phyloP scores from a whole-genome alignment of 2,888 invertebrate genomes.

The Iselma pallidipennis region DNA sequence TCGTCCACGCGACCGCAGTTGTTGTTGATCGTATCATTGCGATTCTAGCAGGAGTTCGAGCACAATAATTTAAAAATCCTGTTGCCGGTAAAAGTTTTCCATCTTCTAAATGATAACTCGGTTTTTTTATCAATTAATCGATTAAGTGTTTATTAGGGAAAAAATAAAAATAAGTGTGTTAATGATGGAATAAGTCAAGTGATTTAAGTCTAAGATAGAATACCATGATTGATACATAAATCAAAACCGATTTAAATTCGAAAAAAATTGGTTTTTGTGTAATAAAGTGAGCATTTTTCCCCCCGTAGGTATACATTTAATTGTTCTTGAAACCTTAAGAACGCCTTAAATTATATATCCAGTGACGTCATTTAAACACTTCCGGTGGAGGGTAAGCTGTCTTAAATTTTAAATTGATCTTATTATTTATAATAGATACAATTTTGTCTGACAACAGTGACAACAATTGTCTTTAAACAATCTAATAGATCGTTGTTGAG shows the following conservation, averaged over 20 bases:
- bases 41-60: background rate
- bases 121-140: background rate
- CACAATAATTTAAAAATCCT: background rate
- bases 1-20: slow-evolving; percentile 4
- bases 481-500: background rate
- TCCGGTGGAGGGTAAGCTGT: slow-evolving; percentile 43
- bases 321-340: no score
- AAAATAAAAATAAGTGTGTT: background rate
- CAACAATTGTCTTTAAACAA: slow-evolving; percentile 33
- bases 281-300: slow-evolving; percentile 25
- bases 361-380: slow-evolving; percentile 40
- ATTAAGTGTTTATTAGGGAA: background rate
- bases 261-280: slow-evolving; percentile 13
- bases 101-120: no score
- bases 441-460: slow-evolving; percentile 38
- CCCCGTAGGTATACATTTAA: no score
- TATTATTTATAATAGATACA: slow-evolving; percentile 48
- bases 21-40: background rate
- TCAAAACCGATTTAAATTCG: no score
- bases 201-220: no score
- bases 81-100: background rate
- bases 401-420: slow-evolving; percentile 42
- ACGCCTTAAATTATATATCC: slow-evolving; percentile 37
- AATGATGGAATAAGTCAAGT: slow-evolving; percentile 4
- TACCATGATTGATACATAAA: slow-evolving; percentile 17